phyloP scores from a whole-genome alignment of 2,888 invertebrate species.

The Drosophila kanekoi region DNA sequence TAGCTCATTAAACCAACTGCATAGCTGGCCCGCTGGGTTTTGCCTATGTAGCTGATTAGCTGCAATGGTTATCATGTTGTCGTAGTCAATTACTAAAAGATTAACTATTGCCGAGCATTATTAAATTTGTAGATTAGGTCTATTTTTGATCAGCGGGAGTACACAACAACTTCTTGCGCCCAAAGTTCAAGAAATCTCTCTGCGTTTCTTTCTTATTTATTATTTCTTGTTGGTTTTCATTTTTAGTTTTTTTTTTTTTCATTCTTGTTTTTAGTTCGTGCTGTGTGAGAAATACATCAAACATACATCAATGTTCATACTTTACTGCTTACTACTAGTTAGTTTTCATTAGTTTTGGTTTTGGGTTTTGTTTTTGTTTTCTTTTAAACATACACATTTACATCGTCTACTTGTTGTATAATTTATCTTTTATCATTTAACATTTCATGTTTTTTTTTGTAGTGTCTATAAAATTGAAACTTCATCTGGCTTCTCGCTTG shows the following conservation, averaged over 20 bases:
- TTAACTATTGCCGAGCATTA: slow-evolving; percentile 38
- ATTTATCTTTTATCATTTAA: neutral
- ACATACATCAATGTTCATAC: slow-evolving; percentile 1
- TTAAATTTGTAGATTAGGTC: slow-evolving; percentile 35
- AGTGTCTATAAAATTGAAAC: slow-evolving; percentile 2
- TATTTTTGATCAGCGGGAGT: slow-evolving; percentile 28
- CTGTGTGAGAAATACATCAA: slow-evolving; percentile 11
- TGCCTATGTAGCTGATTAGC: slow-evolving; percentile 14
- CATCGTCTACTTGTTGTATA: neutral
- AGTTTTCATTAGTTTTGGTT: slow-evolving; percentile 11
- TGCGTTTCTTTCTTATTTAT: slow-evolving; percentile 4
- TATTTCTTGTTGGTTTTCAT: no score
- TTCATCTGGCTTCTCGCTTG: slow-evolving; percentile 14
- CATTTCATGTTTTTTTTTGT: neutral
- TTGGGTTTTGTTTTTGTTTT: neutral
- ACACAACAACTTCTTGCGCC: slow-evolving; percentile 12
- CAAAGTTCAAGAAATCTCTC: slow-evolving; percentile 32
- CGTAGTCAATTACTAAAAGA: slow-evolving; percentile 22
- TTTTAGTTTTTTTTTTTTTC: slow-evolving; percentile 8
- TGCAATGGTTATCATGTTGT: slow-evolving; percentile 35
- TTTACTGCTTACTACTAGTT: slow-evolving; percentile 19
- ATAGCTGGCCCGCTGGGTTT: neutral
- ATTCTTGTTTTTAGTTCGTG: slow-evolving; percentile 12
- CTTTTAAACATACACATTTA: slow-evolving; percentile 17
- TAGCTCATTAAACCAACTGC: slow-evolving; percentile 5